These are phyloP conservation scores for Cantharis nigra DNA, from an alignment of 2,888 invertebrate genomes.

Conservation along the genomic window DNA sequence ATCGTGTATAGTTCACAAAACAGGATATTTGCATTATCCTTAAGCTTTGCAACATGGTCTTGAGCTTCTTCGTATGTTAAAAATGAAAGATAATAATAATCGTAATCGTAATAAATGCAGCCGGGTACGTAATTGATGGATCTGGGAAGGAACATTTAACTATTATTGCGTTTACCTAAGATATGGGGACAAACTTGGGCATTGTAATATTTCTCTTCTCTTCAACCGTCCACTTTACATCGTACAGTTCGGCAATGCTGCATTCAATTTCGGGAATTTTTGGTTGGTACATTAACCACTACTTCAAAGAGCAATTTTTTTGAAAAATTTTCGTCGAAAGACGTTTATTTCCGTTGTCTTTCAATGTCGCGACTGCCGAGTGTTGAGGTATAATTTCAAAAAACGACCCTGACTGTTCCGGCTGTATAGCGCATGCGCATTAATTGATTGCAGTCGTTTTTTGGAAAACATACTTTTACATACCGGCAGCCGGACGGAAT, in stretches of 20 bases:
- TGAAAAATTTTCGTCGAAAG: neutral
- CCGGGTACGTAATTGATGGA: neutral
- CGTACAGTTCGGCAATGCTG: neutral
- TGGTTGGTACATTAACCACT: neutral
- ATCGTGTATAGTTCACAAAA: neutral
- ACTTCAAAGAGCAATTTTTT: neutral
- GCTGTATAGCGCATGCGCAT: too few relatives aligned
- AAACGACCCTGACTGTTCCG: too few relatives aligned
- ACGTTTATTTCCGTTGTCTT: neutral
- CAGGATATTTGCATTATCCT: neutral
- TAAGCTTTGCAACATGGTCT: neutral
- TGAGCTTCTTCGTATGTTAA: neutral
- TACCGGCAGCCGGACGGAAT: neutral
- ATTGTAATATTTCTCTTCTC: neutral
- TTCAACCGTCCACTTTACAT: neutral
- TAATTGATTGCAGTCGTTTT: too few relatives aligned
- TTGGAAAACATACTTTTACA: neutral
- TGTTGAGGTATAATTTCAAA: neutral
- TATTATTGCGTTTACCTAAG: neutral
- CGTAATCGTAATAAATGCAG: neutral
- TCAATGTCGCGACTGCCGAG: neutral
- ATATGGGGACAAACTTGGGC: neutral
- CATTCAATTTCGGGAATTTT: neutral
- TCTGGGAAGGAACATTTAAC: neutral
- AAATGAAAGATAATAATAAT: neutral